Base-by-base conservation (phyloP, 2,888 invertebrate genomes). In the Eupithecia subumbrata region DNA sequence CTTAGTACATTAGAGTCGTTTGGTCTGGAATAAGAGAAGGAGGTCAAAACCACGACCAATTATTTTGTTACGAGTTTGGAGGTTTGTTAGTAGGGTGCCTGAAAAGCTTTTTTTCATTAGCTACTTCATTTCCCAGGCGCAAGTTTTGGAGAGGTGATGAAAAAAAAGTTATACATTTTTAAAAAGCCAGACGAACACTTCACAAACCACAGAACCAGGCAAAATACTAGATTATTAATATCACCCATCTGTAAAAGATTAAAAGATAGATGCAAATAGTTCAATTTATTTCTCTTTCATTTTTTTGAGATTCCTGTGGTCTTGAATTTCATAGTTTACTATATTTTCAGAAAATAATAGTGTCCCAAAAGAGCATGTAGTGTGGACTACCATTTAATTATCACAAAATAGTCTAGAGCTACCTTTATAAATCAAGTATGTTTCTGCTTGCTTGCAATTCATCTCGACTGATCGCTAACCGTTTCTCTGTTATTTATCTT, bases 371-470 rank as follows among this genome's bases (percentile, higher is more conserved):
- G 11, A 5, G 22, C 4, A 3, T 12, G 11, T 12, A 56, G 22
- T 25, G 56, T 22, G 22, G 56, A 56, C n/a, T n/a, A 3, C 56
- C 4, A 52, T n/a, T 52, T 5, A 56, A 56, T 56, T 56, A 56
- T 56, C 11, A 12, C 22, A 22, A 25, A 56, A 56, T 25, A 60
- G 37, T 76, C 63, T 63, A 70, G 0, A 52, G 25, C 22, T 52
- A 60, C 25, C 34, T 69, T 66, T 56, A 69, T 56, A 71, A 66
- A 74, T 76, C 69, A 43, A 18, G 60, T 34, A 60, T 45, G 56
- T 48, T 63, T 34, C 37, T 83, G 77, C 82, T 80, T 75, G 79
- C 80, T 82, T 79, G 82, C 83, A 82, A 85, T 84, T 79, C 76
- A 73, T 84, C 72, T 70, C 80, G 78, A 77, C 81, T 82, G 78